phyloP scores from a whole-genome alignment of 2,797 vertebrate species.

The Megalops cyprinoides region DNA sequence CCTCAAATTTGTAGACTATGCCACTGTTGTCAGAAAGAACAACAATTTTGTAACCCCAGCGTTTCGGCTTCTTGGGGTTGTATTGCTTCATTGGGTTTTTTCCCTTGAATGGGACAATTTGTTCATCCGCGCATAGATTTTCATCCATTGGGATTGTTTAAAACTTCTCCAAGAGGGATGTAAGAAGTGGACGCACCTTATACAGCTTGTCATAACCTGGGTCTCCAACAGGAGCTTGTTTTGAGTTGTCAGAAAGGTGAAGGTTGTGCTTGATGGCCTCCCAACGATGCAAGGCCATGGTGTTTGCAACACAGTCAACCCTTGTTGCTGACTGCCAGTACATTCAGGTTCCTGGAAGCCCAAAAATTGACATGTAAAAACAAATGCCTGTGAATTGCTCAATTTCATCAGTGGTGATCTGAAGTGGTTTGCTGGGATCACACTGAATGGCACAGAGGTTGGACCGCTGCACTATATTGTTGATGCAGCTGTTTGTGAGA shows the following conservation, averaged over 20 bases:
- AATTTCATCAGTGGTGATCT: not conserved
- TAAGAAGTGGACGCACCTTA: not conserved
- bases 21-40: not conserved
- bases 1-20: conserved; percentile 1
- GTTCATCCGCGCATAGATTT: not conserved
- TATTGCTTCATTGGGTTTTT: not conserved
- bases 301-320: not conserved
- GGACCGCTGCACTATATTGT: not conserved
- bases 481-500: conserved; percentile 13
- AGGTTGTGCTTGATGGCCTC: conserved; percentile 9
- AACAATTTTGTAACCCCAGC: not conserved
- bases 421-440: conserved; percentile 2
- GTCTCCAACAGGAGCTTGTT: not conserved
- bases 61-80: not conserved
- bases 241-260: not conserved
- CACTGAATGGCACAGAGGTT: conserved; percentile 23
- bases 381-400: not conserved
- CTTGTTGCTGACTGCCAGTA: not conserved
- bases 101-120: not conserved
- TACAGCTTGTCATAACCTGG: not conserved
- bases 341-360: not conserved
- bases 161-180: not conserved
- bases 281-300: not conserved
- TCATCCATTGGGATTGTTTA: not conserved
- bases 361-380: conserved; percentile 11